Conservation (phyloP, 2,797 vertebrate genomes). For the Epinephelus coioides region DNA sequence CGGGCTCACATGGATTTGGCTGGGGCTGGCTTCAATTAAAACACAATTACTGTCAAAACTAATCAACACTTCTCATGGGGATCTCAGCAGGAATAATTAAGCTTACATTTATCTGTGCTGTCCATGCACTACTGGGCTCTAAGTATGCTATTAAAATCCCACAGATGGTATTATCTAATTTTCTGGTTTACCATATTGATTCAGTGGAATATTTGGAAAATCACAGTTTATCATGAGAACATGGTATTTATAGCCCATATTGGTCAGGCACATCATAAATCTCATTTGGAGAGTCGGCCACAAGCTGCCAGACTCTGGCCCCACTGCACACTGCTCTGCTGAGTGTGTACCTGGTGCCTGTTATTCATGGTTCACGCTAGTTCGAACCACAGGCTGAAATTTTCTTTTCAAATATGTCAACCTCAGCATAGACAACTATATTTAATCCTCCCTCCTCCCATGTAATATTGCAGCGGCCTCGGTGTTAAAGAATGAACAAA, state of each 20-base stretch:
- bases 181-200: conserved; percentile 83
- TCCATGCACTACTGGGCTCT: conserved; percentile 64
- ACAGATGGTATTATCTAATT: conserved; percentile 81
- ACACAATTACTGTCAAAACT: conserved; percentile 83
- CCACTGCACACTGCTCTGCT: conserved; percentile 41
- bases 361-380: conserved; percentile 64
- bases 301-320: conserved; percentile 68
- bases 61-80: conserved; percentile 77
- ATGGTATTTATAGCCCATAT: conserved; percentile 76
- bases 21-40: conserved; percentile 84
- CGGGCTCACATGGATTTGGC: conserved; percentile 73
- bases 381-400: conserved; percentile 60
- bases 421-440: conserved; percentile 64
- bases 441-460: conserved; percentile 47
- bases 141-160: conserved; percentile 81
- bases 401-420: conserved; percentile 61
- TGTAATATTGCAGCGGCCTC: conserved; percentile 9
- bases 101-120: conserved; percentile 75
- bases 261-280: conserved; percentile 80
- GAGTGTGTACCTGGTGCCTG: conserved; percentile 67
- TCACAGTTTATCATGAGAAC: conserved; percentile 79
- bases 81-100: conserved; percentile 80
- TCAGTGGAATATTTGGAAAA: conserved; percentile 81
- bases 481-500: conserved; percentile 41
- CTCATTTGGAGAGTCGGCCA: conserved; percentile 61